Base-by-base conservation (phyloP, 2,113 vertebrate genomes). In the Lathamus discolor region DNA sequence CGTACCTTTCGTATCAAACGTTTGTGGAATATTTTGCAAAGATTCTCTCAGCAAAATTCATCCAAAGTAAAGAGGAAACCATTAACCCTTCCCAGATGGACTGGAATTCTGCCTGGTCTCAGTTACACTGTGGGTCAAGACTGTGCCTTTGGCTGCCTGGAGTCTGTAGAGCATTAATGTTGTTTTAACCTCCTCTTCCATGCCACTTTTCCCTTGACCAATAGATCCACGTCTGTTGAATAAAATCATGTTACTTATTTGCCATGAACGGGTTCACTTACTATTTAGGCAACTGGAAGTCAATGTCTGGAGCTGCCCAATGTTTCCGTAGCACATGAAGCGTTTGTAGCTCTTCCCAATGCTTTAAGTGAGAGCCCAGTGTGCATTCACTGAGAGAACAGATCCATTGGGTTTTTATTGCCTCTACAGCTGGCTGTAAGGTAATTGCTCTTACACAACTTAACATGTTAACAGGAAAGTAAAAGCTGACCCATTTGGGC, bases 1-100 rank as follows among this genome's bases (percentile, higher is more conserved):
- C 29, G 10, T 17, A 6, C 31, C 83, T 63, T 43, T 78, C 1
- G 1, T 82, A 88, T 95, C n/a, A 41, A 72, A 46, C 16, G 4
- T 51, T 89, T 70, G 64, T 88, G 49, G 72, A 72, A 8, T 13
- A 59, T 64, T 82, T 81, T 59, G 41, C 41, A 51, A 64, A 59
- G n/a, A 17, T 55, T 55, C 3, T 61, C 9, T 66, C 1, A 1
- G 46, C 29, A 75, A 59, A 61, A 41, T 25, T 77, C 0, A 2
- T n/a, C 23, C 33, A 17, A 90, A 90, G 10, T 57, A 13, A 83
- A 59, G 29, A 14, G 17, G 72, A 92, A 88, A 10, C 33, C 5
- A 27, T 33, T 11, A 55, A 25, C 1, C 3, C 8, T 46, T 76
- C 68, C 37, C 18, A 51, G 19, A 2, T 61, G 61, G 59, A 19